phyloP scores from a whole-genome alignment of 2,113 vertebrate genomes.

The Mesocricetus auratus region DNA sequence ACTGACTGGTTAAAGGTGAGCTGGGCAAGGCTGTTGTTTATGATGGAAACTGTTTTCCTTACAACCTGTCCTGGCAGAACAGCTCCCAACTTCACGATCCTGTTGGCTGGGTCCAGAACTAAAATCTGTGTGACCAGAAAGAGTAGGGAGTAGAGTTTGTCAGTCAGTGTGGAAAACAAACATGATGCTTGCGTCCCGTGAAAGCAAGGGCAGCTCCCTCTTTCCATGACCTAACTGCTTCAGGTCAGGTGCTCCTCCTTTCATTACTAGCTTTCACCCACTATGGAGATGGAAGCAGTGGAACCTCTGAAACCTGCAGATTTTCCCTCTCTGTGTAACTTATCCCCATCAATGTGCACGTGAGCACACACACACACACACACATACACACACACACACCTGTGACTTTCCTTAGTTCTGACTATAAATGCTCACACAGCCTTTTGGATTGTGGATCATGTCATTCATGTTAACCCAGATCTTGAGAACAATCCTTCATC shows the following conservation, averaged over 20 bases:
- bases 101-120: conserved; percentile 88
- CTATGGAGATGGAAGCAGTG: neutral
- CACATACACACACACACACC: neutral
- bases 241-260: neutral
- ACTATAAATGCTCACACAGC: neutral
- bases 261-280: neutral
- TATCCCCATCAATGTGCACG: neutral
- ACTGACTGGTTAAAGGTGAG: conserved; percentile 87
- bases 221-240: neutral
- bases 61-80: conserved; percentile 87
- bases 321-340: neutral
- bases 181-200: rapidly evolving
- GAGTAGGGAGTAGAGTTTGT: neutral
- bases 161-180: neutral
- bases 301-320: neutral
- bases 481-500: neutral
- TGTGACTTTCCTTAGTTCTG: neutral
- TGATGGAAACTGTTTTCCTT: conserved; percentile 87
- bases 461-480: neutral
- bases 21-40: conserved; percentile 88
- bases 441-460: neutral
- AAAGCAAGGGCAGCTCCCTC: neutral
- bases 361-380: neutral
- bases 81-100: conserved; percentile 90
- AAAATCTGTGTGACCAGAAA: conserved; percentile 85